These are phyloP conservation scores for Ammodytes marinus DNA, from an alignment of 2,113 vertebrate genomes.

Conservation along the genomic window DNA sequence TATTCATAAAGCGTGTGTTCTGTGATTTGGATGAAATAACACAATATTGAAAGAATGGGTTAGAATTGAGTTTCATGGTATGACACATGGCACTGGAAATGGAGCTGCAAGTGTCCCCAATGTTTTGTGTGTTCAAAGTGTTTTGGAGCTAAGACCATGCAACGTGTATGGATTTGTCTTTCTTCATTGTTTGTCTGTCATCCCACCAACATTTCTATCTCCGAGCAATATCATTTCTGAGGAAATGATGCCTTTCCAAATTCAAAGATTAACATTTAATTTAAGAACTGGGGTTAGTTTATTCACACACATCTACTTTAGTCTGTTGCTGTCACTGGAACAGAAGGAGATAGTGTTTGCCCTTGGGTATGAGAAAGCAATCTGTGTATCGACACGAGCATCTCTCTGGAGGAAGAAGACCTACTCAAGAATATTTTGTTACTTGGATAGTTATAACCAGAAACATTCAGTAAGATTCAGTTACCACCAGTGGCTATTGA, in stretches of 20 bases:
- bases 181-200: background rate
- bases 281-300: background rate
- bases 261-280: background rate
- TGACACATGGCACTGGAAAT: background rate
- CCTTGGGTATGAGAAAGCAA: background rate
- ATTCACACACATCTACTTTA: constrained; percentile 2
- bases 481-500: constrained; percentile 1
- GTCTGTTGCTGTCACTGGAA: background rate
- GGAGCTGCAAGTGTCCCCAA: background rate
- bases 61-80: no score
- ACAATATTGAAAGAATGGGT: no score
- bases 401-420: background rate
- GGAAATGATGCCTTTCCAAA: background rate
- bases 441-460: background rate
- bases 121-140: background rate
- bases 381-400: constrained; percentile 17
- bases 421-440: background rate
- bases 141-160: background rate
- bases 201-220: background rate
- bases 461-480: background rate
- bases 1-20: constrained; percentile 28
- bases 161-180: background rate
- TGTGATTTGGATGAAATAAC: background rate
- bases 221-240: background rate
- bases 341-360: background rate